Base-by-base conservation (phyloP, 2,113 vertebrate species). In the Gobiocypris rarus region DNA sequence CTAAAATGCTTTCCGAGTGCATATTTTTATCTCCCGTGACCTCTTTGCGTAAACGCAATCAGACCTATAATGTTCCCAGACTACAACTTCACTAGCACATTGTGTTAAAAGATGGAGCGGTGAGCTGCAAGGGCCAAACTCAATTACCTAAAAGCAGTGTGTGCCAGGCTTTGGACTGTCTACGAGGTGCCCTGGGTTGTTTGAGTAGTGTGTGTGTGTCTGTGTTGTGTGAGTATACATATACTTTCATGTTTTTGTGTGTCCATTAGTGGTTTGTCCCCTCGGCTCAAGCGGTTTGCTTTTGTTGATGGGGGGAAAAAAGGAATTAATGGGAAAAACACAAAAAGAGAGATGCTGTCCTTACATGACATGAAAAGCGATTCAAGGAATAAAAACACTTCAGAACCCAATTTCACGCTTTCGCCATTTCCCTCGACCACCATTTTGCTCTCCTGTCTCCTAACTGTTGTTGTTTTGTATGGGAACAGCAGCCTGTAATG, bases 71-170 rank as follows among this genome's bases (percentile, higher is more conserved):
- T 43, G 19, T 38, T 70, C 34, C 34, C 63, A 52, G 54, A 43
- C 14, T 67, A 61, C 56, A 75, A 26, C 58, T 50, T 76, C 31
- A 67, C 50, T 52, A 76, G 43, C 58, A 58, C 74, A 76, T 17
- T 2, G 9, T 69, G 50, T 71, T 78, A 84, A 84, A 67, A 69
- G 41, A 78, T 24, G 7, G 73, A 69, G 52, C 26, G 41, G 22
- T 31, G 26, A 38, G 65, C 83, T 80, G 52, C 54, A 79, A 84
- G 83, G 75, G 65, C 38, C 65, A 71, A 80, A 84, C 67, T 61
- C 83, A 61, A 84, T 71, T 84, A 80, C 83, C 65, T 80, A 84
- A 84, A 71, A 84, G 34, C 75, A 73, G 63, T 71, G 26, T 48
- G 41, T 63, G 17, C 43, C 24, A 50, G 59, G 14, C 73, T 77